phyloP scores from a whole-genome alignment of 1,140 invertebrate species.

The Carposina sasakii region DNA sequence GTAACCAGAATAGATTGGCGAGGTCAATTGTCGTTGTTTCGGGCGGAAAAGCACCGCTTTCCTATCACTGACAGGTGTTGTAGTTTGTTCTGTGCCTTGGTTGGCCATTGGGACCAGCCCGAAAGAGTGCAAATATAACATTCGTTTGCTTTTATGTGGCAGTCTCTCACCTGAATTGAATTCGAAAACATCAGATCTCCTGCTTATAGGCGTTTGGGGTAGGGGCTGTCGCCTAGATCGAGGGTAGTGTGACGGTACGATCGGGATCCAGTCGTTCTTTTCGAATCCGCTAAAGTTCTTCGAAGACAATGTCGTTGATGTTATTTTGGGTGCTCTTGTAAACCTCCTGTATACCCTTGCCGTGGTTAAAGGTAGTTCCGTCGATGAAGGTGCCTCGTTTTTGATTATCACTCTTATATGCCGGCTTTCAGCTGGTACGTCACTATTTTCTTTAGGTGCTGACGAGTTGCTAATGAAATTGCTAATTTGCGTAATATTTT shows the following conservation, averaged over 20 bases:
- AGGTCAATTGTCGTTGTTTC: conserved; percentile 40
- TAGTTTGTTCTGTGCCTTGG: conserved; percentile 9
- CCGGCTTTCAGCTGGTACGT: too few relatives aligned
- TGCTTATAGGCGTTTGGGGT: conserved; percentile 26
- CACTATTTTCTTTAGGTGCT: too few relatives aligned
- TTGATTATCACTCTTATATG: too few relatives aligned
- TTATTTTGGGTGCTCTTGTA: conserved; percentile 34
- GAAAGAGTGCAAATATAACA: conserved; percentile 45
- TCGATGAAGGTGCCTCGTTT: conserved; percentile 15
- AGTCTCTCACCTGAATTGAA: conserved; percentile 7
- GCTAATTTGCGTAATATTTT: conserved; percentile 14
- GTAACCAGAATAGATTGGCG: conserved; percentile 35
- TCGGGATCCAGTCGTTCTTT: conserved; percentile 56
- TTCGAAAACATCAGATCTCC: conserved; percentile 34
- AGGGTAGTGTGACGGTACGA: conserved; percentile 45
- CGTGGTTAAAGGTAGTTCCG: conserved; percentile 23
- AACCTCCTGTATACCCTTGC: conserved; percentile 41
- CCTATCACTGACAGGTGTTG: conserved; percentile 24
- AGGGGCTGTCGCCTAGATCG: conserved; percentile 23
- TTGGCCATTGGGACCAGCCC: conserved; percentile 42
- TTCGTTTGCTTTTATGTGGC: conserved; percentile 24
- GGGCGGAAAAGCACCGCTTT: conserved; percentile 52
- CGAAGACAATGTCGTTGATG: conserved; percentile 28
- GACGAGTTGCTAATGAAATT: conserved; percentile 29
- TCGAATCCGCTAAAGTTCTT: conserved; percentile 28